phyloP scores from a whole-genome alignment of 2,113 vertebrate species.

The Nyctibius bracteatus region DNA sequence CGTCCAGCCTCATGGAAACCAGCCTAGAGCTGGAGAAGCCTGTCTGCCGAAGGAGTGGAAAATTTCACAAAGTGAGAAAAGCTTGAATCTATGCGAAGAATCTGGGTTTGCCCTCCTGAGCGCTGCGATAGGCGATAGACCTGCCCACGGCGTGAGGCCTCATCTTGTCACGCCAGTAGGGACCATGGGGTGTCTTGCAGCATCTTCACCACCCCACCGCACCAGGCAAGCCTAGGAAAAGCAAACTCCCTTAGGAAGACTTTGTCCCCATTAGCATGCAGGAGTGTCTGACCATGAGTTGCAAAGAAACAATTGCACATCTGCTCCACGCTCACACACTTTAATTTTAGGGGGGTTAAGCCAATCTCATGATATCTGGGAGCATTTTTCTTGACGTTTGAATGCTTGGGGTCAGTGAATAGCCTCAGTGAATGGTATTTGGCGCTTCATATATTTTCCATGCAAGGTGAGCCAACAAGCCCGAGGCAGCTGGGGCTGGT shows the following conservation, averaged over 20 bases:
- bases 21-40: not conserved
- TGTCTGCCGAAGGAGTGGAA: not conserved
- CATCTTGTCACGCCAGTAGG: accelerated
- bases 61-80: not conserved
- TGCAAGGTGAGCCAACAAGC: not conserved
- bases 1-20: not conserved
- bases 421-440: not conserved
- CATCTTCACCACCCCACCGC: not conserved
- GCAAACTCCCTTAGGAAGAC: not conserved
- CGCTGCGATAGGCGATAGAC: accelerated
- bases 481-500: not conserved
- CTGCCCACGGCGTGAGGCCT: accelerated
- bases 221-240: not conserved
- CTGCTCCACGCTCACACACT: not conserved
- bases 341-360: not conserved
- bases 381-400: not conserved
- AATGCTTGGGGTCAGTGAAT: not conserved
- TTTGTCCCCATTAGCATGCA: not conserved
- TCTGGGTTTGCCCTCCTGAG: not conserved
- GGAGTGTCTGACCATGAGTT: not conserved
- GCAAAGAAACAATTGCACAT: not conserved
- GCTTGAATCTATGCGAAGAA: not conserved
- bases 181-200: not conserved
- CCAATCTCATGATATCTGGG: not conserved
- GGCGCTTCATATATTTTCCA: not conserved